A percentile compares a stretch with the other conserved stretches of the same genome.
These are phyloP conservation scores for Eupeodes corollae DNA, from an alignment of 1,140 invertebrate species.

Conservation along the genomic window DNA sequence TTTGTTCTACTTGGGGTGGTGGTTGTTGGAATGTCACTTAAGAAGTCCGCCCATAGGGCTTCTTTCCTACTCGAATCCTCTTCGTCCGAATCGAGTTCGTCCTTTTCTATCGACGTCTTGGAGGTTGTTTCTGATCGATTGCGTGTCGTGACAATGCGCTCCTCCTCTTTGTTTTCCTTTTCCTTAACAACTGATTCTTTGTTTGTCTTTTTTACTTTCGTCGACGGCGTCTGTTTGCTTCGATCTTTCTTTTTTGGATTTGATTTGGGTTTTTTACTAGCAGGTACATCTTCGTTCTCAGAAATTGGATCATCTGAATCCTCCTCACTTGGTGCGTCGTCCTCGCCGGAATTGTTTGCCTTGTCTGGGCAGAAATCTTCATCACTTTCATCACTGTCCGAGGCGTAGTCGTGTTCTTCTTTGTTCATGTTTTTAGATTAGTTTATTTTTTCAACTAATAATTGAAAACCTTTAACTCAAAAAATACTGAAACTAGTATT, in stretches of 20 bases:
- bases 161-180: not conserved
- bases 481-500: too few relatives aligned
- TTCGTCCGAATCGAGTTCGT: slow-evolving; percentile 35
- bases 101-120: slow-evolving; percentile 12
- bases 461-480: too few relatives aligned
- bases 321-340: slow-evolving; percentile 38
- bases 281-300: slow-evolving; percentile 27
- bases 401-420: slow-evolving; percentile 12
- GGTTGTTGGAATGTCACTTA: slow-evolving; percentile 49
- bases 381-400: slow-evolving; percentile 37
- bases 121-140: slow-evolving; percentile 7
- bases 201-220: slow-evolving; percentile 6
- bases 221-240: slow-evolving; percentile 15
- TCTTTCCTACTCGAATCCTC: slow-evolving; percentile 57
- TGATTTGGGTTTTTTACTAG: slow-evolving; percentile 11
- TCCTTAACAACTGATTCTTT: slow-evolving; percentile 1
- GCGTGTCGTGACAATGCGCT: not conserved
- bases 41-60: slow-evolving; percentile 62
- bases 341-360: slow-evolving; percentile 41
- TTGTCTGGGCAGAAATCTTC: slow-evolving; percentile 40
- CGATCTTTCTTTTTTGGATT: slow-evolving; percentile 15
- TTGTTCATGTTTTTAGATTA: slow-evolving; percentile 14
- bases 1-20: slow-evolving; percentile 15
- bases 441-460: too few relatives aligned
- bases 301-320: slow-evolving; percentile 24